A percentile compares a stretch with the other conserved stretches of the same genome.
phyloP scores from a whole-genome alignment of 30 jellyfish, hydroid and myxozoan genomes.

The Calvadosia cruxmelitensis region DNA sequence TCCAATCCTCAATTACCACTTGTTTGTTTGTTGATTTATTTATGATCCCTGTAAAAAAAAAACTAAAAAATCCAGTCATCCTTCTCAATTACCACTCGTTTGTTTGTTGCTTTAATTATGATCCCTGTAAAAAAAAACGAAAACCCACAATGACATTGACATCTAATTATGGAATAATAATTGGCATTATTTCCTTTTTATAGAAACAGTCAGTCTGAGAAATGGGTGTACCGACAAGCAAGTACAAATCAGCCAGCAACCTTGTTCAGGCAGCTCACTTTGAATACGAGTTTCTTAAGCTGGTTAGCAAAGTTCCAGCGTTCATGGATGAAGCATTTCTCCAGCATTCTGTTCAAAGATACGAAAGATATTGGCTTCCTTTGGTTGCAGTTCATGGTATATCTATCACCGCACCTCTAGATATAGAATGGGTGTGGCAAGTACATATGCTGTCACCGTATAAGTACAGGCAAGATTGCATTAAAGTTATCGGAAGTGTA shows the following conservation, averaged over 20 bases:
- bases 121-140: too few relatives aligned
- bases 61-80: too few relatives aligned
- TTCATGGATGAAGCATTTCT: conserved; percentile 23
- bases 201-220: too few relatives aligned
- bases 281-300: conserved; percentile 60
- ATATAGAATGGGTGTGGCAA: conserved; percentile 81
- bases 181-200: too few relatives aligned
- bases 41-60: too few relatives aligned
- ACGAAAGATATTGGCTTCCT: conserved; percentile 74
- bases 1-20: too few relatives aligned
- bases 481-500: conserved; percentile 27
- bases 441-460: conserved; percentile 72
- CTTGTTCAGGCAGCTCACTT: conserved; percentile 30
- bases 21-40: too few relatives aligned
- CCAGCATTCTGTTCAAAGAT: conserved; percentile 47
- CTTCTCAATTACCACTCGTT: too few relatives aligned
- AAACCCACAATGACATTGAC: too few relatives aligned
- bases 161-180: too few relatives aligned
- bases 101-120: too few relatives aligned
- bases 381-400: conserved; percentile 32
- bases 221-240: neutral
- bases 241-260: conserved; percentile 22
- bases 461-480: conserved; percentile 62
- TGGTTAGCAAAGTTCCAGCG: conserved; percentile 28
- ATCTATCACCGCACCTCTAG: conserved; percentile 61